Conservation (phyloP, 2,888 invertebrate species). For the Alitta virens region DNA sequence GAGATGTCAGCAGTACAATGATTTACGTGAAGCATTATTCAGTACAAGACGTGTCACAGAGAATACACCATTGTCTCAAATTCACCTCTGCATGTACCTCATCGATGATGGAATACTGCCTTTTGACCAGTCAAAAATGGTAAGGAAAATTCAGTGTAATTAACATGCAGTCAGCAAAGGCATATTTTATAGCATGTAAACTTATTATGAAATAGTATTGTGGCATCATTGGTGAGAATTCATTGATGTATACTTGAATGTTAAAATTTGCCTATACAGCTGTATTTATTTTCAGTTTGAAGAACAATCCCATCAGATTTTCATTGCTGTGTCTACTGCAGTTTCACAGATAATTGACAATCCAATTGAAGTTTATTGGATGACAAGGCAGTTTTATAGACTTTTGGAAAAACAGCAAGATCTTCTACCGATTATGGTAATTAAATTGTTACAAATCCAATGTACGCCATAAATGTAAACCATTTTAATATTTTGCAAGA, state of each 20-base stretch:
- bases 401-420: slow-evolving; percentile 68
- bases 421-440: slow-evolving; percentile 33
- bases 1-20: slow-evolving; percentile 71
- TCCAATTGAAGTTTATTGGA: slow-evolving; percentile 80
- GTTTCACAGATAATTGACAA: slow-evolving; percentile 71
- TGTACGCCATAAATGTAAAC: neutral
- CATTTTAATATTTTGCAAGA: no score
- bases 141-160: no score
- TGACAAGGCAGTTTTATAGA: slow-evolving; percentile 74
- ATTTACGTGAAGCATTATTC: slow-evolving; percentile 70
- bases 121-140: slow-evolving; percentile 60
- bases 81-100: slow-evolving; percentile 79
- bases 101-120: slow-evolving; percentile 71
- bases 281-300: slow-evolving; percentile 29
- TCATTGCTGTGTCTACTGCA: slow-evolving; percentile 67
- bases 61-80: slow-evolving; percentile 66
- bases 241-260: no score
- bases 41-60: slow-evolving; percentile 68
- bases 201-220: no score
- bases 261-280: no score
- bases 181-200: no score
- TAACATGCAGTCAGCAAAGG: no score
- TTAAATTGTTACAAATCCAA: neutral
- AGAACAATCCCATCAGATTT: slow-evolving; percentile 33
- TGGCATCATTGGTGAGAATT: no score